Conservation (phyloP, 2,888 invertebrate genomes). For the Ochropleura plecta region DNA sequence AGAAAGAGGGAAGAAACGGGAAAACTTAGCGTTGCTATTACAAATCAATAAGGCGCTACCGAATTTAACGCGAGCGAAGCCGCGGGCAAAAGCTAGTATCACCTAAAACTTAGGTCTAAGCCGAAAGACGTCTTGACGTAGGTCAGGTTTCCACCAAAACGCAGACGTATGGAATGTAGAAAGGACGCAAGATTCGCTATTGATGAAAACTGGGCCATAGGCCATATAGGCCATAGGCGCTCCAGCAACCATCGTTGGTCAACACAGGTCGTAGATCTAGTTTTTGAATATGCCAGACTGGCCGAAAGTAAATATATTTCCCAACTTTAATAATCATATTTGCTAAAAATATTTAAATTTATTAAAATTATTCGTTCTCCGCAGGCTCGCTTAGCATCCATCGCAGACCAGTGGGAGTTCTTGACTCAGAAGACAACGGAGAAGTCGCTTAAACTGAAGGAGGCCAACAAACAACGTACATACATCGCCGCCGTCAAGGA, state of each 20-base stretch:
- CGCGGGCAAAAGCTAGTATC: too few species aligned
- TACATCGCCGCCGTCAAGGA: conserved; percentile 99
- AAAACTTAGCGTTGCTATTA: too few species aligned
- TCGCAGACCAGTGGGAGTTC: conserved; percentile 99
- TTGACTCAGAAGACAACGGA: conserved; percentile 99
- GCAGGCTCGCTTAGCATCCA: conserved; percentile 94
- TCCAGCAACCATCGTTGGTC: too few species aligned
- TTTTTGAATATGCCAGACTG: neutral
- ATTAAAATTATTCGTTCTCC: neutral
- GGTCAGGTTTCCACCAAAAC: too few species aligned
- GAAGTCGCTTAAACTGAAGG: conserved; percentile 99
- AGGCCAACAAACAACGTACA: conserved; percentile 99
- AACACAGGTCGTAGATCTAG: neutral
- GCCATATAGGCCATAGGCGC: too few species aligned
- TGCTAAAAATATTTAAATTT: neutral
- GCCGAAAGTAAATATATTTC: neutral
- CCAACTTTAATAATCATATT: neutral
- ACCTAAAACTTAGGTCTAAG: neutral
- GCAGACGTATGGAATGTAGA: too few species aligned
- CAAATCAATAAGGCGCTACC: too few species aligned
- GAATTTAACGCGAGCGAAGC: too few species aligned
- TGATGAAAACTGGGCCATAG: too few species aligned
- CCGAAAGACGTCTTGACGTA: too few species aligned
- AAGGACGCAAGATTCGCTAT: too few species aligned
- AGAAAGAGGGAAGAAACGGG: too few species aligned